Percentiles rank a stretch among this genome's conserved stretches.
Evolutionary conservation across 2,888 invertebrate genomes (phyloP).

Genomic region (Drosophila helvetica): DNA sequence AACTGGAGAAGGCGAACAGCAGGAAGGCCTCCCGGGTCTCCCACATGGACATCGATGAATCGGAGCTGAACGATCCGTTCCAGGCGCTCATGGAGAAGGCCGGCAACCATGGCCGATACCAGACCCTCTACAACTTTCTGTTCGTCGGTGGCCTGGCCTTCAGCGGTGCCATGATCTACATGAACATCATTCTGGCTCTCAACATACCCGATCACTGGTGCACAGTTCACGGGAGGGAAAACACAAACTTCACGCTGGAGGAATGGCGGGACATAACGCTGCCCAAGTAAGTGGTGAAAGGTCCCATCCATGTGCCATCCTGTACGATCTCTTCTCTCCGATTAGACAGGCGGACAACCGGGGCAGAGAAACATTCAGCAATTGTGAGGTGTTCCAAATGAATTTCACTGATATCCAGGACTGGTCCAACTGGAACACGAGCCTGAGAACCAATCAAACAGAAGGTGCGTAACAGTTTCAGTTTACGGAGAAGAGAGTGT

Average conservation of each 20-base stretch:
- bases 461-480: constrained; percentile 63
- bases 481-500: neutral
- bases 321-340: neutral
- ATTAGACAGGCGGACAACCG: constrained; percentile 82
- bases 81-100: constrained; percentile 85
- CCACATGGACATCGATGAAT: constrained; percentile 63
- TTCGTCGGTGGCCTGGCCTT: constrained; percentile 84
- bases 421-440: constrained; percentile 72
- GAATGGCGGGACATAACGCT: constrained; percentile 85
- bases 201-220: constrained; percentile 87
- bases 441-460: constrained; percentile 60
- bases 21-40: constrained; percentile 53
- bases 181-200: constrained; percentile 85
- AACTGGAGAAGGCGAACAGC: constrained; percentile 45
- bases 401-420: constrained; percentile 79
- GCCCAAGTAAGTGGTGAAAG: constrained; percentile 84
- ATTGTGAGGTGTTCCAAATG: constrained; percentile 84
- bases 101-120: constrained; percentile 85
- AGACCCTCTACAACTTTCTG: constrained; percentile 84
- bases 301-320: neutral
- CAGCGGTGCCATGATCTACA: constrained; percentile 85
- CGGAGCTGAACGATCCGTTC: constrained; percentile 83
- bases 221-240: constrained; percentile 85
- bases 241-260: constrained; percentile 84
- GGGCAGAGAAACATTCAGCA: constrained; percentile 82